Evolutionary conservation across 2,113 vertebrate species (phyloP).

Genomic region (Phodopus roborovskii): DNA sequence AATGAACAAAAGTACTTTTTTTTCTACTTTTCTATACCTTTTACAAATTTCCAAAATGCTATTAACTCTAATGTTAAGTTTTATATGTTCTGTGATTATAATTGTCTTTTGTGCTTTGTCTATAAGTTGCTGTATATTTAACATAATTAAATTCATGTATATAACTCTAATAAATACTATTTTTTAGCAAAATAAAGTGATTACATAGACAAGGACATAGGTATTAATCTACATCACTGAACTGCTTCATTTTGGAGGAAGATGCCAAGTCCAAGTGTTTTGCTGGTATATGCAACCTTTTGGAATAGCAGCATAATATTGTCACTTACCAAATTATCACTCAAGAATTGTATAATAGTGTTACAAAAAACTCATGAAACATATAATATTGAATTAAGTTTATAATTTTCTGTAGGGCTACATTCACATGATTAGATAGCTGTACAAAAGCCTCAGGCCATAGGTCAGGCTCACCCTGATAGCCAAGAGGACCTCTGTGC

Average conservation of each 20-base stretch:
- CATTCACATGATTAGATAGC: not conserved
- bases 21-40: not conserved
- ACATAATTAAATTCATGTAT: not conserved
- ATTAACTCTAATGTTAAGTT: not conserved
- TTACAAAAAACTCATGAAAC: not conserved
- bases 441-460: too few species aligned
- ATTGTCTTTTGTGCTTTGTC: not conserved
- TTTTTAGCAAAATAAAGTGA: not conserved
- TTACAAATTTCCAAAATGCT: not conserved
- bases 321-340: not conserved
- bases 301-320: too few species aligned
- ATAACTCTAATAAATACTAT: constrained; percentile 7
- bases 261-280: not conserved
- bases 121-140: constrained; percentile 33
- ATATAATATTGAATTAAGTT: not conserved
- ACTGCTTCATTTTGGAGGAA: not conserved
- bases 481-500: not conserved
- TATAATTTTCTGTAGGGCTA: not conserved
- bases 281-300: too few species aligned
- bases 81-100: constrained; percentile 23
- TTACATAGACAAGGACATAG: not conserved
- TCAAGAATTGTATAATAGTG: not conserved
- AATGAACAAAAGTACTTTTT: not conserved
- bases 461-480: not conserved
- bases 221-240: not conserved